Evolutionary conservation across 2,113 vertebrate species (phyloP), one percentile per base, ranked within the genome.

Genomic region (Perccottus glenii): DNA sequence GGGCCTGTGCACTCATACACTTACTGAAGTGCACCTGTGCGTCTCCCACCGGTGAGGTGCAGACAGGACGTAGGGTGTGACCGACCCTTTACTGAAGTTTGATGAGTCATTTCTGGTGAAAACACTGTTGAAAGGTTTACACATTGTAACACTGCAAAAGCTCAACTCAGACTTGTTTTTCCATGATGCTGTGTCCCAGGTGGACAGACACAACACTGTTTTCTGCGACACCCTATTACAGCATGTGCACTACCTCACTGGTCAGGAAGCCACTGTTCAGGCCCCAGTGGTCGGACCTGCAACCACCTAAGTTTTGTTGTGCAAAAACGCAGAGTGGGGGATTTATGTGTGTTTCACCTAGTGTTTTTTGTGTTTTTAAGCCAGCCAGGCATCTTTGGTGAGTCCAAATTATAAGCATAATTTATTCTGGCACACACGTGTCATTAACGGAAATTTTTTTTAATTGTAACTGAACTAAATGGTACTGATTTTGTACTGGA

Each of bases 121-220:
- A 60, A 65, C 33, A 60, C 67, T 58, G 64, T 33, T 55, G 83
- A 76, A 82, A 70, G 70, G 51, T 50, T 67, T 50, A 55, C 10
- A 56, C 67, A 51, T 47, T 27, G 57, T 66, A 61, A 73, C 59
- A 64, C 67, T 16, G 14, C 36, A 67, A 73, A 70, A 66, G 43
- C 72, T 9, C 53, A 40, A 64, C 42, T 64, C 74, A 70, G 76
- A 76, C 69, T 67, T 5, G 1, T 5, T 70, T 89, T 89, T 89
- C 84, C 87, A 87, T 89, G 81, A 91, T 82, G 80, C 61, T 33
- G 85, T 82, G 77, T 87, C 75, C 85, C 81, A 73, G 33, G 19
- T 15, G 76, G 74, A 72, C 60, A 73, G 70, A 73, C 78, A 53
- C 66, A 64, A 70, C 84, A 52, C 60, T 68, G 65, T 77, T 68